Evolutionary conservation across 2,888 invertebrate genomes (phyloP).

Genomic region (Limnephilus lunatus): DNA sequence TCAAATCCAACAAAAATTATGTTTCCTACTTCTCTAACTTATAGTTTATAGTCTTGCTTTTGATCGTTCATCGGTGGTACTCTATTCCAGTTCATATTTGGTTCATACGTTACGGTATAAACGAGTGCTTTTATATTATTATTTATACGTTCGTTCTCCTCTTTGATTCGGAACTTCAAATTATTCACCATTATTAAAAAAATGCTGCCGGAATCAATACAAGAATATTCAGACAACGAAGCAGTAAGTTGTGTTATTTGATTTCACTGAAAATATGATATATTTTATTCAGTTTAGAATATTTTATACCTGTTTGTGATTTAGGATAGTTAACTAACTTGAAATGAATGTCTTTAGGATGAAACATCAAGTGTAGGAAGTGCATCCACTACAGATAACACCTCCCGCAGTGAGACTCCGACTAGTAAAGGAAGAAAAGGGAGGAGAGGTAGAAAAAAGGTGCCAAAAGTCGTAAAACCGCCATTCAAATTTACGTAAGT

Average conservation of each 20-base stretch:
- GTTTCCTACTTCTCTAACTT: too few relatives aligned
- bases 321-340: not conserved
- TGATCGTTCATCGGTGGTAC: not conserved
- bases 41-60: not conserved
- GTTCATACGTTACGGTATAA: not conserved
- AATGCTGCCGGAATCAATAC: conserved; percentile 35
- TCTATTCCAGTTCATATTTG: not conserved
- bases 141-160: not conserved
- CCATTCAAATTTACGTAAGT: conserved; percentile 87
- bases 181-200: conserved; percentile 20
- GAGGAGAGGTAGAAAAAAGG: conserved; percentile 79
- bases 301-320: not conserved
- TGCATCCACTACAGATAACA: conserved; percentile 88
- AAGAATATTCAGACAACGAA: conserved; percentile 75
- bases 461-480: conserved; percentile 81
- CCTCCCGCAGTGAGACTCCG: conserved; percentile 89
- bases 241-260: conserved; percentile 70
- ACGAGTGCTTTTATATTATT: not conserved
- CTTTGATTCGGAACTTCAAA: not conserved
- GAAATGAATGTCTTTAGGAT: conserved; percentile 73
- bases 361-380: conserved; percentile 90
- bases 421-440: conserved; percentile 81
- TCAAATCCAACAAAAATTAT: too few relatives aligned
- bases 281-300: not conserved
- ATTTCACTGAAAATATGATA: not conserved